These are phyloP conservation scores for Hydrozoanthus gracilis DNA, from an alignment of 92 coral and sea anemone genomes.

Conservation along the genomic window DNA sequence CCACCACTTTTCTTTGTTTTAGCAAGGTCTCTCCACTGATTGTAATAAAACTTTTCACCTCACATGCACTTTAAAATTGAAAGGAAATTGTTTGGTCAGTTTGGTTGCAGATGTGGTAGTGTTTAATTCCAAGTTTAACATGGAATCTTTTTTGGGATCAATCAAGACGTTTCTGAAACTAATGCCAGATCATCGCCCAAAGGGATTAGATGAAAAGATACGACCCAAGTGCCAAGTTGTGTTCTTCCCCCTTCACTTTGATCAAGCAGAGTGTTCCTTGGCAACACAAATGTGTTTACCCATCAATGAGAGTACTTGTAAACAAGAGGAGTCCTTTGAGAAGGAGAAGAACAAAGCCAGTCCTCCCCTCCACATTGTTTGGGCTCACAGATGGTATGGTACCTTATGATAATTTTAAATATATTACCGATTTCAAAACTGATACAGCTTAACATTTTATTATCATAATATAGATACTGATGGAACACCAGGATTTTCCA, in stretches of 20 bases:
- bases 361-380: conserved; percentile 83
- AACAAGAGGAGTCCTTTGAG: not conserved
- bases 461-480: too few species aligned
- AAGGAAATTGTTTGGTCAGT: conserved; percentile 43
- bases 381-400: conserved; percentile 98
- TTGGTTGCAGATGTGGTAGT: conserved; percentile 93
- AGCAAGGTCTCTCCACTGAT: too few species aligned
- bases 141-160: conserved; percentile 85
- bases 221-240: conserved; percentile 86
- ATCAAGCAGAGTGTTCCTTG: not conserved
- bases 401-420: not conserved
- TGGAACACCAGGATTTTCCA: too few species aligned
- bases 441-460: too few species aligned
- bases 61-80: not conserved
- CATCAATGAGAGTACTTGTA: not conserved
- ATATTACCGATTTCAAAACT: too few species aligned
- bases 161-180: conserved; percentile 80
- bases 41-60: not conserved
- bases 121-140: conserved; percentile 95
- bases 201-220: conserved; percentile 68
- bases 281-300: not conserved
- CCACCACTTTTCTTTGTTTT: too few species aligned
- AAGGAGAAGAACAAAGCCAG: not conserved
- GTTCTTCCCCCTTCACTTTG: conserved; percentile 70
- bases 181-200: conserved; percentile 93